Percentiles rank a stretch among this genome's conserved stretches.
phyloP scores from a whole-genome alignment of 2,113 vertebrate genomes.

The Nycticorax nycticorax region DNA sequence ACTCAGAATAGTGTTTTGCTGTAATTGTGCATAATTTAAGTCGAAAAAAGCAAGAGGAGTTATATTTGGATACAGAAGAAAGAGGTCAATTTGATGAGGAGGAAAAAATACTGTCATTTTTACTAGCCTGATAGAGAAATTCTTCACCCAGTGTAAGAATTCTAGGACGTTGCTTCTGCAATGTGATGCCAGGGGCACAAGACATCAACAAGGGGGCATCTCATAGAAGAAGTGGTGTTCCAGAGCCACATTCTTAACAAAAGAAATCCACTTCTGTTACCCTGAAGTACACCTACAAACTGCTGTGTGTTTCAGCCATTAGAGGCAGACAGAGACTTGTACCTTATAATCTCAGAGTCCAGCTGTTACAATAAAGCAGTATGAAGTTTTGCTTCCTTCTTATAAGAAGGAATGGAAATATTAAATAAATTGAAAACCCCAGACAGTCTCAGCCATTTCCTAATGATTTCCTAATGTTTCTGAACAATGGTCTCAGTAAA shows the following conservation, averaged over 20 bases:
- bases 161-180: background rate
- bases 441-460: background rate
- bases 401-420: background rate
- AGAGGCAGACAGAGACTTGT: background rate
- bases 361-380: background rate
- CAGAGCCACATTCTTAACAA: background rate
- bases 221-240: background rate
- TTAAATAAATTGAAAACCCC: background rate
- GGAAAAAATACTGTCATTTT: background rate
- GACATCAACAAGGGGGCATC: background rate
- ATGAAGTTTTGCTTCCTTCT: background rate
- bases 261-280: background rate
- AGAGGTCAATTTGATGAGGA: slow-evolving; percentile 9
- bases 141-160: background rate
- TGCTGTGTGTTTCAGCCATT: background rate
- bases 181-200: background rate
- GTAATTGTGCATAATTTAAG: slow-evolving; percentile 49
- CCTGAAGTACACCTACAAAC: background rate
- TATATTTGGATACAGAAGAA: slow-evolving; percentile 27
- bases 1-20: slow-evolving; percentile 45
- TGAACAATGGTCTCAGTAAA: background rate
- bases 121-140: background rate
- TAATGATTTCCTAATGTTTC: background rate
- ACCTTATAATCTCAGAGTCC: background rate
- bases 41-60: slow-evolving; percentile 17